phyloP scores from a whole-genome alignment of 2,797 vertebrate genomes.

The Alcedo atthis region DNA sequence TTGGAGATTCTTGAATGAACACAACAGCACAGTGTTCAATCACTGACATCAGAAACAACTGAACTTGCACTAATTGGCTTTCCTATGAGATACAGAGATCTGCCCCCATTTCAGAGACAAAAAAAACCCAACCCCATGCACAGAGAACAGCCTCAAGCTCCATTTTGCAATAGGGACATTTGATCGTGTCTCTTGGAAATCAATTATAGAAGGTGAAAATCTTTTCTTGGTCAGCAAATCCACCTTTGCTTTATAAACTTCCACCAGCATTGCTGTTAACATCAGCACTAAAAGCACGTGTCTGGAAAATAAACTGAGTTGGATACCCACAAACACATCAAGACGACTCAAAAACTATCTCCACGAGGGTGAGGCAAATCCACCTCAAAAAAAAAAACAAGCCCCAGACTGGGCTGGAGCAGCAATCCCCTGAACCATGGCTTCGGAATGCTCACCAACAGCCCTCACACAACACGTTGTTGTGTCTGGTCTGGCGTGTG shows the following conservation, averaged over 20 bases:
- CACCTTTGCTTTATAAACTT: background rate
- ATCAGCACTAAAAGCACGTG: background rate
- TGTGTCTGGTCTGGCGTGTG: background rate
- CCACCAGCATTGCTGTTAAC: background rate
- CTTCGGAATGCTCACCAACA: background rate
- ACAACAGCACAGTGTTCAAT: conserved; percentile 26
- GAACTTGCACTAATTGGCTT: conserved; percentile 41
- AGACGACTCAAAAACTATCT: background rate
- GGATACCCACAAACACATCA: background rate
- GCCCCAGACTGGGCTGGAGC: background rate
- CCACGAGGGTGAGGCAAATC: background rate
- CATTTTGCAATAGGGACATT: background rate
- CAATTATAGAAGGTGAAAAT: background rate
- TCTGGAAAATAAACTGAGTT: background rate
- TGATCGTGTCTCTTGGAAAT: background rate
- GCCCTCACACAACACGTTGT: accelerated
- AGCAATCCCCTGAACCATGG: accelerated
- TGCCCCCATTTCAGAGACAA: conserved; percentile 29
- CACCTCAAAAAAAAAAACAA: accelerated
- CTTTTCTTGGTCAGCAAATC: background rate
- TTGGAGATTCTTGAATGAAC: conserved; percentile 34
- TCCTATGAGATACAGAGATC: conserved; percentile 38
- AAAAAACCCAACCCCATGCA: background rate
- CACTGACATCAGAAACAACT: conserved; percentile 17
- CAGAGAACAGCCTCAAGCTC: background rate